Evolutionary conservation across 2,113 vertebrate species (phyloP).

Genomic region (Ivindomyrus marchei): DNA sequence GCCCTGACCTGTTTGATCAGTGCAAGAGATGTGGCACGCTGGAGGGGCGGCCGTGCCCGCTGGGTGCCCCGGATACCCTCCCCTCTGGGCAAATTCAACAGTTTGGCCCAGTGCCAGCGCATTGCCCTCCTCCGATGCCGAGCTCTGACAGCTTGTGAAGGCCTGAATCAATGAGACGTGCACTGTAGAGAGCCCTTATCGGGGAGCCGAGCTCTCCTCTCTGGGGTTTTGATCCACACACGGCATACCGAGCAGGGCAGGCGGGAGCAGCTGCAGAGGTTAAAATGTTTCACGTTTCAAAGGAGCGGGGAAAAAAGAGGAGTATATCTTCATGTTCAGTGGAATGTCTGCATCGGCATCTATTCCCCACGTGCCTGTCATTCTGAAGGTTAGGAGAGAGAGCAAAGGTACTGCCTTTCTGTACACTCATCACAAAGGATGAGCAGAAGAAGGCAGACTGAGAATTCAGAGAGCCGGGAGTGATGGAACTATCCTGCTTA

Average conservation of each 20-base stretch:
- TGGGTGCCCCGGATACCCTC: slow-evolving; percentile 14
- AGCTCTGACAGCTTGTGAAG: slow-evolving; percentile 69
- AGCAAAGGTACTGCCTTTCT: slow-evolving; percentile 43
- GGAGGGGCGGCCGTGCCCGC: slow-evolving; percentile 35
- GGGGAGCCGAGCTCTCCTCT: slow-evolving; percentile 51
- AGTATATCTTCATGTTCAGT: slow-evolving; percentile 65
- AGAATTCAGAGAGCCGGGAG: not conserved
- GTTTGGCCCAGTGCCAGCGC: not conserved
- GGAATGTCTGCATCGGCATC: slow-evolving; percentile 60
- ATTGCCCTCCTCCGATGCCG: slow-evolving; percentile 33
- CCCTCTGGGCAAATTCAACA: slow-evolving; percentile 5
- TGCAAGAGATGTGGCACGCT: slow-evolving; percentile 26
- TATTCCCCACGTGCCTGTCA: slow-evolving; percentile 65
- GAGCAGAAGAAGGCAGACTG: not conserved
- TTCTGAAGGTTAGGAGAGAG: slow-evolving; percentile 59
- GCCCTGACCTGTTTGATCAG: slow-evolving; percentile 17
- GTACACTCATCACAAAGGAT: slow-evolving; percentile 21
- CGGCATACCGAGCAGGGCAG: slow-evolving; percentile 63
- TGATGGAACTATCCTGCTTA: not conserved
- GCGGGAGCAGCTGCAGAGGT: slow-evolving; percentile 68
- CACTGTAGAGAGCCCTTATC: slow-evolving; percentile 62
- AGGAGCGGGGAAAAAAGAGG: slow-evolving; percentile 56
- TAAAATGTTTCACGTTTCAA: slow-evolving; percentile 68
- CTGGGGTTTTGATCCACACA: slow-evolving; percentile 34
- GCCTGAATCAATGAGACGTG: slow-evolving; percentile 54